Evolutionary conservation across 2,888 invertebrate species (phyloP).

Genomic region (Troides oblongomaculatus): DNA sequence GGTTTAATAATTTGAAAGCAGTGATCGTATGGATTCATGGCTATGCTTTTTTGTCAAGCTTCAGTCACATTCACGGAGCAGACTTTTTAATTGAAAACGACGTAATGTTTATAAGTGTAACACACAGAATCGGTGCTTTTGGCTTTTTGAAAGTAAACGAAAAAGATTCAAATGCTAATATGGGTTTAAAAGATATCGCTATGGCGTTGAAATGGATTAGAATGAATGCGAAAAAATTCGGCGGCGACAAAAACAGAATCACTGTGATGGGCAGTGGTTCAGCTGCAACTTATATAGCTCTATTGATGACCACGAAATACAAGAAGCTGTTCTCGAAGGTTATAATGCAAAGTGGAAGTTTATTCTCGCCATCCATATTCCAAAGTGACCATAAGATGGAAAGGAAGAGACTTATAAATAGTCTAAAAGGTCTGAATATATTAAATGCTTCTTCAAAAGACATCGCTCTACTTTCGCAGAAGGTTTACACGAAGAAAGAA

Average conservation of each 20-base stretch:
- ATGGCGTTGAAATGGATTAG: conserved; percentile 69
- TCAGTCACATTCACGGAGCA: conserved; percentile 68
- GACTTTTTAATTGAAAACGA: conserved; percentile 70
- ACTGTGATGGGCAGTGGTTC: conserved; percentile 68
- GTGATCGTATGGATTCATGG: conserved; percentile 72
- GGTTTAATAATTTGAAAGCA: conserved; percentile 41
- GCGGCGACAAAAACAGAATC: conserved; percentile 60
- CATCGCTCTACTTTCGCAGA: conserved; percentile 51
- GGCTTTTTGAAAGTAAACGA: conserved; percentile 67
- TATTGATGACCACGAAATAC: conserved; percentile 57
- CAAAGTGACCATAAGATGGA: conserved; percentile 50
- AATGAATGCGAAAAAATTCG: conserved; percentile 57
- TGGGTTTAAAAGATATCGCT: conserved; percentile 72
- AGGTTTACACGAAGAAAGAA: conserved; percentile 58
- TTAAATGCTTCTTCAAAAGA: conserved; percentile 47
- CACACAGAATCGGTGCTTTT: conserved; percentile 67
- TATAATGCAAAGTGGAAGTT: conserved; percentile 69
- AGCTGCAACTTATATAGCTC: conserved; percentile 59
- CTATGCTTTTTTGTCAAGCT: conserved; percentile 65
- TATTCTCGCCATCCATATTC: conserved; percentile 64
- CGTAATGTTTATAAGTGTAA: conserved; percentile 57
- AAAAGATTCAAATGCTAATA: conserved; percentile 56
- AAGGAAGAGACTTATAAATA: conserved; percentile 45
- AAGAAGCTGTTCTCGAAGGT: conserved; percentile 62
- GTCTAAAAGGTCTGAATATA: conserved; percentile 45